Conservation (phyloP, 2,113 vertebrate species). For the Pyrgilauda ruficollis region DNA sequence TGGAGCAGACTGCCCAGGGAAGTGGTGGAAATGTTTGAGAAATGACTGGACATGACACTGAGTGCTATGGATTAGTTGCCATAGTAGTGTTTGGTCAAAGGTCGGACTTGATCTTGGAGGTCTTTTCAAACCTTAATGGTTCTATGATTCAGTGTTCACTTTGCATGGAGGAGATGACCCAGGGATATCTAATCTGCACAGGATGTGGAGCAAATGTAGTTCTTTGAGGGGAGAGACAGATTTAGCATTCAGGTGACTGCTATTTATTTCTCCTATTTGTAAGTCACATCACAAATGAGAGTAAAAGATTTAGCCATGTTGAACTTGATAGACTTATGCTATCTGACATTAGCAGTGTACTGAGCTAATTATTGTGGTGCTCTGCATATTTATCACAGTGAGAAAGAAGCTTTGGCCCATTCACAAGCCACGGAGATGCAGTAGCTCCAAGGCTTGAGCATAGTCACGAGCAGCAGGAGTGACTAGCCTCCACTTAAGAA, state of each 20-base stretch:
- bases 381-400: background rate
- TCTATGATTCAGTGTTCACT: background rate
- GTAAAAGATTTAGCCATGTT: background rate
- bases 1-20: background rate
- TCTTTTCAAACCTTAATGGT: background rate
- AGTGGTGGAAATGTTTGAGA: background rate
- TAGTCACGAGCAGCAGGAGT: background rate
- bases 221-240: background rate
- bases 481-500: background rate
- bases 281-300: background rate
- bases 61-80: background rate
- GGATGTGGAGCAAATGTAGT: background rate
- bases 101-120: background rate
- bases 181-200: background rate
- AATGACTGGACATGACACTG: background rate
- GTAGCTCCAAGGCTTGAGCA: background rate
- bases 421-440: background rate
- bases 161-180: background rate
- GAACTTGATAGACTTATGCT: background rate
- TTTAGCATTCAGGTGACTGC: background rate
- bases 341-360: background rate
- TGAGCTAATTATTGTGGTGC: background rate
- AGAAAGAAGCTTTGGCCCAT: background rate
- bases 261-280: background rate
- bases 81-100: fast-evolving